Conservation (phyloP, 2,113 vertebrate genomes). For the Dromas ardeola region DNA sequence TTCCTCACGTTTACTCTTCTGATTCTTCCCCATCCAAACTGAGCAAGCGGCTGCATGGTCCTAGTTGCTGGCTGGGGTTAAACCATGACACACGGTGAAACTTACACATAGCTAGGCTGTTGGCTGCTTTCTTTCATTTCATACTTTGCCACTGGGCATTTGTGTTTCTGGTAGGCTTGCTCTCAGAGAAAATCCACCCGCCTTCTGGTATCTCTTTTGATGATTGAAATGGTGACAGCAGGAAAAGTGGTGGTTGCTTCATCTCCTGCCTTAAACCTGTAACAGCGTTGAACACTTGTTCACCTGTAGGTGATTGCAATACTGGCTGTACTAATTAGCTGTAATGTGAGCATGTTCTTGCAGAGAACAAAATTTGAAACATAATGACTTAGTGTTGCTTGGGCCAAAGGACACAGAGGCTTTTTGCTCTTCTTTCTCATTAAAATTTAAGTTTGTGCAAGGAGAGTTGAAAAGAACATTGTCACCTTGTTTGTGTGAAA, state of each 20-base stretch:
- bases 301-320: background rate
- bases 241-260: background rate
- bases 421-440: background rate
- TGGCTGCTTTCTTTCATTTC: background rate
- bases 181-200: background rate
- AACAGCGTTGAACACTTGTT: background rate
- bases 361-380: background rate
- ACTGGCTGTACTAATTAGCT: background rate
- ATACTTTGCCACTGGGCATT: background rate
- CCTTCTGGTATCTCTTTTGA: background rate
- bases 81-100: background rate
- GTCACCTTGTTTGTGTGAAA: background rate
- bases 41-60: background rate
- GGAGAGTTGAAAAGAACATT: background rate
- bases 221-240: background rate
- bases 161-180: background rate
- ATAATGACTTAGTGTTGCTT: background rate
- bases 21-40: background rate
- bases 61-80: background rate
- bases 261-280: fast-evolving
- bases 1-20: background rate
- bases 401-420: background rate
- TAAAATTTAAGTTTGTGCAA: background rate
- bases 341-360: background rate
- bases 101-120: background rate